Evolutionary conservation across 2,888 invertebrate species (phyloP).

Genomic region (Neoscelio sp.): DNA sequence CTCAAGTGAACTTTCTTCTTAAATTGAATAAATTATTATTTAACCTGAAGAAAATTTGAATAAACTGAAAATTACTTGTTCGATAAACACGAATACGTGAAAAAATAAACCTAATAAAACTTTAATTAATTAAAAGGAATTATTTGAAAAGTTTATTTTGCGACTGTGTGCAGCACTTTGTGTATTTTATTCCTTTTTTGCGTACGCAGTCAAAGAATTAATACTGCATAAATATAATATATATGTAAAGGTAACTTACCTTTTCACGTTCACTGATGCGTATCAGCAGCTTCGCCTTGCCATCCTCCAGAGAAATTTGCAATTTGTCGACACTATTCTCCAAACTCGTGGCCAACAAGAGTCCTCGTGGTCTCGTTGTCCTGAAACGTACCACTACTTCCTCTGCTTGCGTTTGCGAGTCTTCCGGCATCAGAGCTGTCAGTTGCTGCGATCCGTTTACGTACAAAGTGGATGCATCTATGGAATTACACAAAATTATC

Average conservation of each 20-base stretch:
- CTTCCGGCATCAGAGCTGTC: constrained; percentile 89
- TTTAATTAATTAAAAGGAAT: too few species aligned
- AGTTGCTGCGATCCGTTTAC: constrained; percentile 96
- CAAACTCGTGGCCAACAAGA: constrained; percentile 92
- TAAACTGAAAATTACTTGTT: too few species aligned
- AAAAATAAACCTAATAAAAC: too few species aligned
- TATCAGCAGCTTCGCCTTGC: constrained; percentile 91
- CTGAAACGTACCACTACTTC: constrained; percentile 94
- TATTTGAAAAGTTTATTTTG: too few species aligned
- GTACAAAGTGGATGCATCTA: constrained; percentile 93
- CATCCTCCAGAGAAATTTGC: constrained; percentile 93
- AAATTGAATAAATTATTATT: too few species aligned
- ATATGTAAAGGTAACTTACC: constrained; percentile 83
- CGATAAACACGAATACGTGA: too few species aligned
- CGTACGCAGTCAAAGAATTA: constrained; percentile 23
- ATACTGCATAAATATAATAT: constrained; percentile 35
- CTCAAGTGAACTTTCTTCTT: too few species aligned
- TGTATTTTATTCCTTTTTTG: background rate
- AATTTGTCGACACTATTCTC: constrained; percentile 91
- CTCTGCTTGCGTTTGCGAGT: constrained; percentile 93
- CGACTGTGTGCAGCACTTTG: too few species aligned
- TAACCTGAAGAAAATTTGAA: too few species aligned
- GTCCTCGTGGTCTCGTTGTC: constrained; percentile 90
- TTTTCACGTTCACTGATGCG: constrained; percentile 93
- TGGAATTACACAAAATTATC: constrained; percentile 23